Conservation (phyloP, 2,113 vertebrate genomes). For the Melanerpes formicivorus region DNA sequence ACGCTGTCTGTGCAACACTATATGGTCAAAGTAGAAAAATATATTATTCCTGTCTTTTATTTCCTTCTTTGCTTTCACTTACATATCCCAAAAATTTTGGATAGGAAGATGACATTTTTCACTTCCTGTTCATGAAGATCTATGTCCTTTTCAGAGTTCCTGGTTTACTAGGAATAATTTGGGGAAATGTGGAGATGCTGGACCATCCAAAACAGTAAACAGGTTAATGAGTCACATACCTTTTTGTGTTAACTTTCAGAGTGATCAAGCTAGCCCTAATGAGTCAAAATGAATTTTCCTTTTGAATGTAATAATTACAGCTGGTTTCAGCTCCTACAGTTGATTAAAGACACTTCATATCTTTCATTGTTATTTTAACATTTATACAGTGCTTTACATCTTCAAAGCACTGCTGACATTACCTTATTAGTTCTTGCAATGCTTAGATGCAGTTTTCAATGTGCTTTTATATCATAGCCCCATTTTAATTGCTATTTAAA, state of each 20-base stretch:
- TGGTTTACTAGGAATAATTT: background rate
- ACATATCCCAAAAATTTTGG: background rate
- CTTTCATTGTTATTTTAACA: background rate
- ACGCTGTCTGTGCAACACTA: background rate
- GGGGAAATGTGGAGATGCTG: background rate
- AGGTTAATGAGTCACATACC: background rate
- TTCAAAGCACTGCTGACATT: constrained; percentile 6
- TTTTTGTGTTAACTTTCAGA: background rate
- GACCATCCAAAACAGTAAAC: background rate
- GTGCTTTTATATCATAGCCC: background rate
- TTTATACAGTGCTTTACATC: background rate
- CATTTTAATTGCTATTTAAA: background rate
- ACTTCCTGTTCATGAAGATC: background rate
- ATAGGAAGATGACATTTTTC: background rate
- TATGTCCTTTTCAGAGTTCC: background rate
- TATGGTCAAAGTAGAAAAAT: background rate
- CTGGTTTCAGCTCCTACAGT: background rate
- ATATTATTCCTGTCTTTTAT: background rate
- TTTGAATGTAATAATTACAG: background rate
- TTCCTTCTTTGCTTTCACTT: background rate
- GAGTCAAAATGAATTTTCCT: background rate
- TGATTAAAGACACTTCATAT: background rate
- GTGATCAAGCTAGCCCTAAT: background rate
- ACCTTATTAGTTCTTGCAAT: background rate
- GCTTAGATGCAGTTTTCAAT: background rate